Evolutionary conservation across 2,797 vertebrate species (phyloP).

Genomic region (Sebastolobus alascanus): DNA sequence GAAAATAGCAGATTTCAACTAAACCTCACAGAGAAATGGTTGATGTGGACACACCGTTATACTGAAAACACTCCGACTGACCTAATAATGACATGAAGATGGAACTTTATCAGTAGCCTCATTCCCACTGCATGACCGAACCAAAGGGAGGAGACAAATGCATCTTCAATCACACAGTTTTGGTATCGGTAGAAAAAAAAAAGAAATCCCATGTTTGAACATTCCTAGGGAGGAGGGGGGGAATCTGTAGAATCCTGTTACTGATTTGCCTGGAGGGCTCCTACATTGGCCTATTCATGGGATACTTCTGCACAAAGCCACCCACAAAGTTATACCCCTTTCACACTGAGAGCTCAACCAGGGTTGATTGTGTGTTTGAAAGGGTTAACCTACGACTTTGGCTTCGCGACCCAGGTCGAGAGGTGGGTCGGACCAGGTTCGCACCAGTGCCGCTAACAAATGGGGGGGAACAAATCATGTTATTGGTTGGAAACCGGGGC

Average conservation of each 20-base stretch:
- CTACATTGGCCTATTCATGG: not conserved
- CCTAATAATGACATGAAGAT: not conserved
- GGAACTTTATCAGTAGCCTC: not conserved
- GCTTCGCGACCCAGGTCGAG: too few relatives aligned
- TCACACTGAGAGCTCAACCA: too few relatives aligned
- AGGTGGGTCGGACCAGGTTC: too few relatives aligned
- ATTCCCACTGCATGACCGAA: constrained; percentile 18
- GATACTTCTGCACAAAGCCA: too few relatives aligned
- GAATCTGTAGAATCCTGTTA: not conserved
- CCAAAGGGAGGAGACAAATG: not conserved
- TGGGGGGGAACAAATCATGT: too few relatives aligned
- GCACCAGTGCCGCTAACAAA: too few relatives aligned
- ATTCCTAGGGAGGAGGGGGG: not conserved
- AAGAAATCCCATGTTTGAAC: not conserved
- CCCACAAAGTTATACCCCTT: too few relatives aligned
- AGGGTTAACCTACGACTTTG: too few relatives aligned
- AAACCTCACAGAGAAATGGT: not conserved
- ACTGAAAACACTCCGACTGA: not conserved
- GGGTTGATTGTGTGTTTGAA: too few relatives aligned
- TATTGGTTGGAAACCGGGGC: too few relatives aligned
- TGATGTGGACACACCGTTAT: too few relatives aligned
- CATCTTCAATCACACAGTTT: not conserved
- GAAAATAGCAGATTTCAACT: too few relatives aligned
- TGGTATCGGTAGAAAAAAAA: not conserved
- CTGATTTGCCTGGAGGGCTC: constrained; percentile 13